Conservation (phyloP, 2,888 invertebrate genomes). For the Anticlea derivata region DNA sequence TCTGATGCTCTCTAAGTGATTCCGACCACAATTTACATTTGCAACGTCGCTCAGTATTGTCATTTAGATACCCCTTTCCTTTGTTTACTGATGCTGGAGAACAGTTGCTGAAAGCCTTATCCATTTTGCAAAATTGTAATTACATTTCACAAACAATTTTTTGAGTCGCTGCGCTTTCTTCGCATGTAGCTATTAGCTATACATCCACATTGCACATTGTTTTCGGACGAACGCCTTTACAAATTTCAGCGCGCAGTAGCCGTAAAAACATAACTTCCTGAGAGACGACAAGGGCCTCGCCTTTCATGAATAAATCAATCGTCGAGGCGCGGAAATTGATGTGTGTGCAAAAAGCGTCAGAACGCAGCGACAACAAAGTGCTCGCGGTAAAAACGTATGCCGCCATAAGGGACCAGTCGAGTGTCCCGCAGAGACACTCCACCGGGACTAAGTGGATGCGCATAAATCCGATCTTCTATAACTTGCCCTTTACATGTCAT, state of each 20-base stretch:
- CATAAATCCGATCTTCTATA: conserved; percentile 62
- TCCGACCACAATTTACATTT: conserved; percentile 78
- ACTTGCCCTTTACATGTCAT: conserved; percentile 39
- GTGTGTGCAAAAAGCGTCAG: conserved; percentile 74
- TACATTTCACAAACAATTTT: conserved; percentile 1
- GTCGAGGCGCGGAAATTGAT: conserved; percentile 82
- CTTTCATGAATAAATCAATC: conserved; percentile 83
- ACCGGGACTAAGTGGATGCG: conserved; percentile 75
- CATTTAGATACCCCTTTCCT: conserved; percentile 66
- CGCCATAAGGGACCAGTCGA: conserved; percentile 58
- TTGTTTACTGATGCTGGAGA: conserved; percentile 53
- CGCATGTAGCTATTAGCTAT: conserved; percentile 63
- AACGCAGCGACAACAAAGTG: conserved; percentile 78
- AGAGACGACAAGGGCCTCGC: conserved; percentile 66
- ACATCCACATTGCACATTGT: conserved; percentile 80
- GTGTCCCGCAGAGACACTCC: conserved; percentile 56
- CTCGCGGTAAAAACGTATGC: conserved; percentile 72
- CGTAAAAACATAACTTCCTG: conserved; percentile 81
- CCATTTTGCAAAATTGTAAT: conserved; percentile 23
- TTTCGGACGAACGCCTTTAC: conserved; percentile 79
- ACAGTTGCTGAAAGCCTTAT: conserved; percentile 9
- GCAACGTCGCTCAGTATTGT: conserved; percentile 75
- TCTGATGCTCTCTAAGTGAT: conserved; percentile 82
- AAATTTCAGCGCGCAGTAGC: conserved; percentile 72
- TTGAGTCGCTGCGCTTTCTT: conserved; percentile 26